Evolutionary conservation across 1,140 invertebrate genomes (phyloP).

Genomic region (Zaprionus ghesquierei): DNA sequence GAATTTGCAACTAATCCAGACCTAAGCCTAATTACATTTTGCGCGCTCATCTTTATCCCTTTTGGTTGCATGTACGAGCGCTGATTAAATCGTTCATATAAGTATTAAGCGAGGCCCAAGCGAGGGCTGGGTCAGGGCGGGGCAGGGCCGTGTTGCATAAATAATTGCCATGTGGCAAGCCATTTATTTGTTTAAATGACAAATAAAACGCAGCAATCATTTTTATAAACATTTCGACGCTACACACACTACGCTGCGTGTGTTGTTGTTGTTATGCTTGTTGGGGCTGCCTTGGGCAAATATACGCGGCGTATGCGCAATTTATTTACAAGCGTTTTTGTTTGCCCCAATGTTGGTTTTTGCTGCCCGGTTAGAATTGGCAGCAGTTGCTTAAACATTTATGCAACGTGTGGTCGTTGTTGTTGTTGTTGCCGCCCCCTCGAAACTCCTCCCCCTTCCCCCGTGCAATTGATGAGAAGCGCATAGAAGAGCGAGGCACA

Average conservation of each 20-base stretch:
- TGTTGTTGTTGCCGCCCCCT: background rate
- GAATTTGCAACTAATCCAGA: slow-evolving; percentile 54
- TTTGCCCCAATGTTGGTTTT: slow-evolving; percentile 38
- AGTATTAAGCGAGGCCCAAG: slow-evolving; percentile 16
- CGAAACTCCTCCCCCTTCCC: slow-evolving; percentile 5
- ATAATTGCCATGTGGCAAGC: slow-evolving; percentile 50
- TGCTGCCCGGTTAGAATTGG: slow-evolving; percentile 22
- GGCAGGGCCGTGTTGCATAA: slow-evolving; percentile 20
- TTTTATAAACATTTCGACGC: slow-evolving; percentile 58
- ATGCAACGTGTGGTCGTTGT: slow-evolving; percentile 32
- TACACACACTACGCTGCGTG: background rate
- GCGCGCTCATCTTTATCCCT: slow-evolving; percentile 32
- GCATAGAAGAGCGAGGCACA: background rate
- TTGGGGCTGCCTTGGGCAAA: slow-evolving; percentile 42
- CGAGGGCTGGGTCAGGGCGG: background rate
- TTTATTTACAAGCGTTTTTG: slow-evolving; percentile 52
- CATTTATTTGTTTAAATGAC: slow-evolving; percentile 52
- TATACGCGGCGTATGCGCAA: slow-evolving; percentile 62
- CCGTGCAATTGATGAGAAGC: slow-evolving; percentile 23
- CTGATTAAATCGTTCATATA: slow-evolving; percentile 43
- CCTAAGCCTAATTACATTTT: slow-evolving; percentile 72
- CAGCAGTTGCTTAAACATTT: slow-evolving; percentile 59
- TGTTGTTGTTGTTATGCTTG: slow-evolving; percentile 25
- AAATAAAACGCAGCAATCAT: slow-evolving; percentile 64
- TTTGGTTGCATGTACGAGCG: slow-evolving; percentile 11